A percentile compares a stretch with the other conserved stretches of the same genome.
Evolutionary conservation across 2,113 vertebrate species (phyloP).

Genomic region (Campylorhamphus procurvoides): DNA sequence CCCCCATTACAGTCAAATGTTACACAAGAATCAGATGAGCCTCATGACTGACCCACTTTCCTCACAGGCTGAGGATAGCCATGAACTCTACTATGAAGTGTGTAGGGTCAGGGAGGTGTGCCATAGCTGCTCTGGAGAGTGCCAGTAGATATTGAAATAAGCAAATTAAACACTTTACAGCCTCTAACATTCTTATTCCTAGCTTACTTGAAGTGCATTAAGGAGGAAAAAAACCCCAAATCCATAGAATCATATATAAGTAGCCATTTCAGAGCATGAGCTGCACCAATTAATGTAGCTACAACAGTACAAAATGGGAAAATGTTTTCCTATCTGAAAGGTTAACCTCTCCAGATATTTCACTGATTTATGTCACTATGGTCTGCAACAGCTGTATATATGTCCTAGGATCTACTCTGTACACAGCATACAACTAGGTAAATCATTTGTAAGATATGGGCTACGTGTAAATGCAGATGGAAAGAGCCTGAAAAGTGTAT

Average conservation of each 20-base stretch:
- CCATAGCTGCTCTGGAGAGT: not conserved
- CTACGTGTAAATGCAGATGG: fast-evolving
- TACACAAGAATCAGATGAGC: not conserved
- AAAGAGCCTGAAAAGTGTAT: not conserved
- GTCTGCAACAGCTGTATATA: not conserved
- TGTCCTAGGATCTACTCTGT: not conserved
- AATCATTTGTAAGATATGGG: not conserved
- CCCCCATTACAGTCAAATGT: not conserved
- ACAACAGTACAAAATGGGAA: not conserved
- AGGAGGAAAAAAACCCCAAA: not conserved
- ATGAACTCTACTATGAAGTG: not conserved
- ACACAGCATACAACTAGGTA: not conserved
- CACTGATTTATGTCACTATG: not conserved
- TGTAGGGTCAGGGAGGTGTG: not conserved
- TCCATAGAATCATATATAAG: not conserved
- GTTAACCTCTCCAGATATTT: not conserved
- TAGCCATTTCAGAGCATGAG: not conserved
- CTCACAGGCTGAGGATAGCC: not conserved
- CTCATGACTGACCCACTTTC: not conserved
- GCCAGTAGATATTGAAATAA: not conserved
- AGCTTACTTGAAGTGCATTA: not conserved
- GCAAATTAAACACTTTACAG: not conserved
- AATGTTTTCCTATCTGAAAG: not conserved
- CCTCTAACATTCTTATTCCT: not conserved
- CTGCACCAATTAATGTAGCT: fast-evolving